Base-by-base conservation (phyloP, 2,888 invertebrate species). In the Odontomyia ornata region DNA sequence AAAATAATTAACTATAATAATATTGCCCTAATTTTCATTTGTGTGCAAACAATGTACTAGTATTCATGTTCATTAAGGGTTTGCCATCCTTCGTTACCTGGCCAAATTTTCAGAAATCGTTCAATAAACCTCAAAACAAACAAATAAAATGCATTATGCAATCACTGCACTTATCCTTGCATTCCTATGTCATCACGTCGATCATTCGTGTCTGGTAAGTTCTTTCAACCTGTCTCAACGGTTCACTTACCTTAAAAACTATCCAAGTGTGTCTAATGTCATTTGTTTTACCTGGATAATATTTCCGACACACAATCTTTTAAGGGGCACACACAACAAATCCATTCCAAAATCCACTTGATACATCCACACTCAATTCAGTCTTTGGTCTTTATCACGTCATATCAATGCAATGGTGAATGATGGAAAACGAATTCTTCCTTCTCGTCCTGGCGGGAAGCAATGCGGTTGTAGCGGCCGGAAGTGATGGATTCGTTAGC, bases 171-270 rank as follows among this genome's bases (percentile, higher is more conserved):
- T 52, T 52, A 13, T 18, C 4, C 4, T 4, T 52, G 5, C 15
- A 9, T 18, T n/a, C 4, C 4, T 52, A 4, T 4, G 7, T 15
- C n/a, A 52, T n/a, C 4, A 52, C n/a, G 4, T 52, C 5, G 3
- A 52, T 3, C n/a, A 18, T 9, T 52, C 52, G 15, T 52, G 15
- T 4, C 4, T 15, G 4, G 15, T 4, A 52, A 13, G 52, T 52
- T 52, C 52, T 52, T 52, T 52, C 52, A 52, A 36, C 52, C 52
- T 52, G 7, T 9, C 25, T 60, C 23, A 23, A 25, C 25, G 60
- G 60, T 60, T 60, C 60, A 60, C 60, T 60, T 25, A 60, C 60
- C 60, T 9, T 23, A 60, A 11, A 60, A 60, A 60, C 60, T 60
- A 60, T 21, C 60, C 11, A 23, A 60, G 60, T 60, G 60, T 60